Base-by-base conservation (phyloP, 2,888 invertebrate species). In the Hyposoter dolosus region DNA sequence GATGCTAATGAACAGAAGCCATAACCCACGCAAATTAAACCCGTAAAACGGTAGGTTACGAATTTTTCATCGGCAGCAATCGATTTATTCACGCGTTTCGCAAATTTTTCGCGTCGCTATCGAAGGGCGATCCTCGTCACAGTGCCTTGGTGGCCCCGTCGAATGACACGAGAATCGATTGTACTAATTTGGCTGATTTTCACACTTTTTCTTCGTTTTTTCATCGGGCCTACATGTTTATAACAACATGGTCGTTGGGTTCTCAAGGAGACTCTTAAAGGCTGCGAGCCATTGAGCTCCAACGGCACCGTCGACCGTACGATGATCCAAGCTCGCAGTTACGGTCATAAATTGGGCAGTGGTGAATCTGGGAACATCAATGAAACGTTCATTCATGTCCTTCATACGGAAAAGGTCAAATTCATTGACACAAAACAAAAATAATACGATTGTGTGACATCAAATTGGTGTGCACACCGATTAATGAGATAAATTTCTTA, bases 301-400 rank as follows among this genome's bases (percentile, higher is more conserved):
- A 5, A 99, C 97, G 89, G 99, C 99, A 72, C 99, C 99, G 94
- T 99, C 99, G 9, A 99, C 98, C 35, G 99, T 98, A 91, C 99
- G 96, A 94, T 99, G 99, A 95, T 99, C 99, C 91, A 98, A 98
- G 89, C 99, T 99, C 87, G 99, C 95, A 23, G 99, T 99, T 84
- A 99, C 99, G 63, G 96, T 96, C 95, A 99, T 96, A 93, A 97
- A 96, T 89, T 97, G 96, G 1, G 97, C 96, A 90, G 95, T 95
- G 89, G 95, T 96, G 94, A 96, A 98, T 90, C 98, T 98, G 92
- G 45, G 93, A 93, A 88, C 35, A 68, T 60, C 7, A 60, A 60
- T 15, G 4, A 1, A 60, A 60, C 15, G 10, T 28, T 28, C 1
- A 60, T 60, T 60, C 28, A 5, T 60, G 6, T 28, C 1, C 5